Evolutionary conservation across 2,113 vertebrate genomes (phyloP).

Genomic region (Martes martes): DNA sequence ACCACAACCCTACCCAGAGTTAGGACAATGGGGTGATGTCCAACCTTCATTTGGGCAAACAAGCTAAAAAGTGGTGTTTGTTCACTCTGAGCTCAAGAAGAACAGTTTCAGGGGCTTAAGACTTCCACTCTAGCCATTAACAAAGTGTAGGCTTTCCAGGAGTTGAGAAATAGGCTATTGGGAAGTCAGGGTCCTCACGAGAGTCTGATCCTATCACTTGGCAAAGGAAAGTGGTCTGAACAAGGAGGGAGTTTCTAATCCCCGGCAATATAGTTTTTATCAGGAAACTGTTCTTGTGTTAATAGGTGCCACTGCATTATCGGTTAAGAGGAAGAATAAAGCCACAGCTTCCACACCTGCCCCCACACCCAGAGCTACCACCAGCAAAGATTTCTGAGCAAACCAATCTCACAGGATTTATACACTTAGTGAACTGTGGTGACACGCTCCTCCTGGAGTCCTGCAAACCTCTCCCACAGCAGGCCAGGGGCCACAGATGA

Average conservation of each 20-base stretch:
- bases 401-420: slow-evolving; percentile 19
- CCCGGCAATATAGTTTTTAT: neutral
- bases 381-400: neutral
- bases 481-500: neutral
- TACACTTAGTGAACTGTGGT: neutral
- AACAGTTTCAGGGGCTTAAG: neutral
- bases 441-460: neutral
- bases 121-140: neutral
- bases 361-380: neutral
- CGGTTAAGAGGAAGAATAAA: neutral
- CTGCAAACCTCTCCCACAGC: neutral
- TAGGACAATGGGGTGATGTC: neutral
- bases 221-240: neutral
- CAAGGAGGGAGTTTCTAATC: neutral
- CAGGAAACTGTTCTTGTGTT: neutral
- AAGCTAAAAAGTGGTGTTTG: neutral
- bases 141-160: neutral
- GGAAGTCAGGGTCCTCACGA: neutral
- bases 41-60: neutral
- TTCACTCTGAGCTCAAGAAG: neutral
- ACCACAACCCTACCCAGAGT: neutral
- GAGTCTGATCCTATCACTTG: neutral
- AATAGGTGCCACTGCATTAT: neutral
- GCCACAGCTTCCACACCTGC: neutral
- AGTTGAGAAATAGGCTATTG: neutral